Conservation (phyloP, 1,140 invertebrate species). For the Panonychus citri region DNA sequence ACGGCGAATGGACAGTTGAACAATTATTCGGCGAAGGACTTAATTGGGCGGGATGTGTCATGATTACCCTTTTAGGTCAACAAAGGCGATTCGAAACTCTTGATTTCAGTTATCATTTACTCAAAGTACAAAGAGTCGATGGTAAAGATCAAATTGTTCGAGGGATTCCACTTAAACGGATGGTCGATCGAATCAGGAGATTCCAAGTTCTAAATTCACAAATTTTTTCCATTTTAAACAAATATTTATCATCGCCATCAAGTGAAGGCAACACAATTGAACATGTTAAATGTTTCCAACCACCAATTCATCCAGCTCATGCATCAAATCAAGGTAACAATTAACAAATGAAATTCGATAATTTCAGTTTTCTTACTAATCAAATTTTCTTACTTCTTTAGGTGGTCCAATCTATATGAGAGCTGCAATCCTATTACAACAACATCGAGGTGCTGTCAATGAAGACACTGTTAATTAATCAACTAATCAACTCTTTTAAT, state of each 20-base stretch:
- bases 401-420: conserved; percentile 11
- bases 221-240: conserved; percentile 89
- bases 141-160: conserved; percentile 87
- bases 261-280: conserved; percentile 63
- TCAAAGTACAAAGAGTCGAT: conserved; percentile 84
- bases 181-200: conserved; percentile 88
- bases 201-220: conserved; percentile 97
- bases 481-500: too few relatives aligned
- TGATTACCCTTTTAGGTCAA: conserved; percentile 87
- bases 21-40: conserved; percentile 94
- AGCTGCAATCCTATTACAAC: conserved; percentile 9
- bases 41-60: conserved; percentile 96
- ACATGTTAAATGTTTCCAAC: conserved; percentile 88
- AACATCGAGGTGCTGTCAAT: neutral
- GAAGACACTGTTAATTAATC: neutral
- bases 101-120: conserved; percentile 96
- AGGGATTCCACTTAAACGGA: conserved; percentile 77
- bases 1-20: conserved; percentile 92
- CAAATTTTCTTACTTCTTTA: neutral
- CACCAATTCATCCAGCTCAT: conserved; percentile 45
- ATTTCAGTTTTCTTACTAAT: neutral
- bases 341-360: neutral
- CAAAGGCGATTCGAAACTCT: conserved; percentile 89
- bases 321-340: neutral
- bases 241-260: conserved; percentile 50